These are phyloP conservation scores for Drosophila nasuta DNA, from an alignment of 1,140 invertebrate species.

Conservation along the genomic window DNA sequence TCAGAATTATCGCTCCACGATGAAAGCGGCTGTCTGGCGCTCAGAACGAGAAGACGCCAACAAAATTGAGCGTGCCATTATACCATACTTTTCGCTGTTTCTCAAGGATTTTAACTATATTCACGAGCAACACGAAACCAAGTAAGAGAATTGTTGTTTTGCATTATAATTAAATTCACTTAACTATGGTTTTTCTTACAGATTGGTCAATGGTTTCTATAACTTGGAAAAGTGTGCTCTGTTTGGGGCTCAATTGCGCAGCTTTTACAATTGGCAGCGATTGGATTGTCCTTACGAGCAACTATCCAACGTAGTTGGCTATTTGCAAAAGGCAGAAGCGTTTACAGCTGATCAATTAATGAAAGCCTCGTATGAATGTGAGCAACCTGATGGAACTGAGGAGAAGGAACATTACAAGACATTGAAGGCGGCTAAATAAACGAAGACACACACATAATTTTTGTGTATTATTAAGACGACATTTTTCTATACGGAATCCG, in stretches of 20 bases:
- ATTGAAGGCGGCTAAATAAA: constrained; percentile 86
- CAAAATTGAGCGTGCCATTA: constrained; percentile 93
- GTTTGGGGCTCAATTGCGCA: constrained; percentile 92
- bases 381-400: constrained; percentile 92
- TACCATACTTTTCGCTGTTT: constrained; percentile 95
- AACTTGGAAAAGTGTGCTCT: constrained; percentile 96
- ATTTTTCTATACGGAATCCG: constrained; percentile 42
- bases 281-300: constrained; percentile 94
- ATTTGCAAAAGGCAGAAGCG: constrained; percentile 91
- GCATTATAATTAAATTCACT: constrained; percentile 7
- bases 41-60: constrained; percentile 91
- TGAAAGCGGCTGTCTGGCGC: constrained; percentile 96
- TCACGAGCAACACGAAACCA: constrained; percentile 89
- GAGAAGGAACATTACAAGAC: constrained; percentile 94
- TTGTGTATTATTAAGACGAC: constrained; percentile 33
- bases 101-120: constrained; percentile 96
- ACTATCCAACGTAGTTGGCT: constrained; percentile 89
- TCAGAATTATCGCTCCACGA: constrained; percentile 93
- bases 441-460: constrained; percentile 21
- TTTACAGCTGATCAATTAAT: constrained; percentile 92
- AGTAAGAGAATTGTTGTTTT: neutral
- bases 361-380: constrained; percentile 94
- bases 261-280: constrained; percentile 94
- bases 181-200: constrained; percentile 73
- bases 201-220: constrained; percentile 91